Evolutionary conservation across 2,888 invertebrate species (phyloP), one percentile per base, ranked within the genome.

Genomic region (Colostygia pectinataria): DNA sequence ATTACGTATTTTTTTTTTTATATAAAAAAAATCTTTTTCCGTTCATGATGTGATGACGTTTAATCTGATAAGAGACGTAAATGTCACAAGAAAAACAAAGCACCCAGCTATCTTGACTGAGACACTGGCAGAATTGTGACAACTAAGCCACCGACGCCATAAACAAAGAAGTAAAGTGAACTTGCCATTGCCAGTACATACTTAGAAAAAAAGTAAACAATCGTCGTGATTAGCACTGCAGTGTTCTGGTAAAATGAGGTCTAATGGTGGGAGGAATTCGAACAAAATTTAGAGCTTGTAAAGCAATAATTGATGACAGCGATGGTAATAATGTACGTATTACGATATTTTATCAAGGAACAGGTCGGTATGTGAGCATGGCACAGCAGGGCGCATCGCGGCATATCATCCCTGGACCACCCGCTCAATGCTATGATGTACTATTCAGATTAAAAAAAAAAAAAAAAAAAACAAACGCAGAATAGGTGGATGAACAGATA

Each of bases 301-400:
- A 51, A 49, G 38, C 29, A 56, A 55, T 60, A 57, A 62, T 64
- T 60, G 60, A 62, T 59, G 57, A 60, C 55, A 64, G 48, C 46
- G 36, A 43, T 40, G 10, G 53, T 50, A 52, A 50, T 59, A 59
- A 51, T 57, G 53, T 53, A 59, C 47, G 55, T 64, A 61, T 60
- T 61, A 59, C 57, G 52, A 62, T 64, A 62, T 62, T 62, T 62
- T 62, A 77, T 73, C 61, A 63, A 58, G 64, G 59, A 71, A 71
- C 71, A 69, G 72, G 67, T 65, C 63, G 73, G 74, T 71, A 75
- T 73, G 77, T 72, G 69, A 62, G 61, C 65, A 58, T 59, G 63
- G 53, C 81, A 45, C 83, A 72, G 78, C 78, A 68, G 80, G 78
- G 67, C 63, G 70, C 71, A 59, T 61, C 65, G 68, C 69, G 69